Percentiles rank a stretch among this genome's conserved stretches.
These are phyloP conservation scores for Caenorhabditis tropicalis DNA, from an alignment of 1,140 invertebrate genomes.

Conservation along the genomic window DNA sequence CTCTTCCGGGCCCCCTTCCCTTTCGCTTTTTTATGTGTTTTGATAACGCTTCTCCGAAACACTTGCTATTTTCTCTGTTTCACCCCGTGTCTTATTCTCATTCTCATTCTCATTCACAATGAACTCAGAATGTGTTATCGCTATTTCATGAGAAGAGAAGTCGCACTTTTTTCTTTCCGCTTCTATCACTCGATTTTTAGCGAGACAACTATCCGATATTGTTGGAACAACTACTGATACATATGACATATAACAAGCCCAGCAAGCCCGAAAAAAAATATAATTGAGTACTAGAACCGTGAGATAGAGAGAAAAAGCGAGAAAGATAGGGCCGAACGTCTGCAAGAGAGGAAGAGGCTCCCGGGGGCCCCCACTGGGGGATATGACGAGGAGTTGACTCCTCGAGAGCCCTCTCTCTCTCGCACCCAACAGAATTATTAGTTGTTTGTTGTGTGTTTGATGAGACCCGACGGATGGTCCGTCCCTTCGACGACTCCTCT, in stretches of 20 bases:
- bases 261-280: background rate
- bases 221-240: background rate
- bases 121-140: constrained; percentile 26
- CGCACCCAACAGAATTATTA: constrained; percentile 42
- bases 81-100: constrained; percentile 19
- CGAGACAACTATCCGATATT: constrained; percentile 4
- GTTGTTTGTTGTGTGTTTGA: constrained; percentile 44
- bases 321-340: constrained; percentile 7
- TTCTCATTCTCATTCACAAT: constrained; percentile 34
- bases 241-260: background rate
- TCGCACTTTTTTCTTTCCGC: background rate
- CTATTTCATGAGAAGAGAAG: background rate
- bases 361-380: constrained; percentile 10
- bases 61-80: constrained; percentile 26
- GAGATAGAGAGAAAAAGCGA: background rate
- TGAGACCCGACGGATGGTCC: constrained; percentile 41
- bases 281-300: constrained; percentile 40
- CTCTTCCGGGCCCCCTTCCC: background rate
- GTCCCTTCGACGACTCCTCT: background rate
- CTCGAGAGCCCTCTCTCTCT: constrained; percentile 3
- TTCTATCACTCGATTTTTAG: background rate
- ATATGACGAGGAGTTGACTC: constrained; percentile 43
- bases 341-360: background rate
- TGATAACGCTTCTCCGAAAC: constrained; percentile 28
- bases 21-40: constrained; percentile 37